A percentile compares a stretch with the other conserved stretches of the same genome.
Evolutionary conservation across 2,888 invertebrate species (phyloP).

Genomic region (Digitonthophagus gazella): DNA sequence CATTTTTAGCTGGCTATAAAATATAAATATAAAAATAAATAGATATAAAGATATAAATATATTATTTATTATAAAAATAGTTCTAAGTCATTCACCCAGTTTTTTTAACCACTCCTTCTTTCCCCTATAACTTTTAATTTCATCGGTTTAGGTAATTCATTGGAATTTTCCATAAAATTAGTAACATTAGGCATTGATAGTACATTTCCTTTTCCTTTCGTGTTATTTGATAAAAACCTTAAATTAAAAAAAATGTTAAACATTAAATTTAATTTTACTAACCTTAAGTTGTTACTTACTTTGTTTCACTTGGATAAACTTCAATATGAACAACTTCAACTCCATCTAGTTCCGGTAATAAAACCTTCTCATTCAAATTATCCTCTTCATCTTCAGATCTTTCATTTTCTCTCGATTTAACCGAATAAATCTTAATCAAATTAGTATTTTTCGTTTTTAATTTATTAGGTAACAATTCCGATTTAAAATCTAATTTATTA

Average conservation of each 20-base stretch:
- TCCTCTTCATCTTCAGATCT: conserved; percentile 1
- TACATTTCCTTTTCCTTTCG: conserved; percentile 29
- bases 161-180: neutral
- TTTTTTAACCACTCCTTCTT: too few species aligned
- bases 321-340: conserved; percentile 33
- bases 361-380: conserved; percentile 8
- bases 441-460: conserved; percentile 30
- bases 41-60: too few species aligned
- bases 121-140: too few species aligned
- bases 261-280: neutral
- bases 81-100: too few species aligned
- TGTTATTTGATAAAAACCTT: conserved; percentile 11
- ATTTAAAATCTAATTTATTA: conserved; percentile 33
- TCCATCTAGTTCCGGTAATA: conserved; percentile 28
- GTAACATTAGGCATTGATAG: conserved; percentile 20
- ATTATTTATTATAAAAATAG: too few species aligned
- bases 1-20: too few species aligned
- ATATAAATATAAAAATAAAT: too few species aligned
- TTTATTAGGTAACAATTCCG: conserved; percentile 22
- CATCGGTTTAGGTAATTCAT: too few species aligned
- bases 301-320: conserved; percentile 34
- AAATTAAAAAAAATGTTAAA: conserved; percentile 13
- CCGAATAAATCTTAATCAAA: conserved; percentile 39
- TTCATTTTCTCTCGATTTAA: conserved; percentile 35
- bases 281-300: conserved; percentile 27